Conservation (phyloP, 2,113 vertebrate genomes). For the Sorex araneus region DNA sequence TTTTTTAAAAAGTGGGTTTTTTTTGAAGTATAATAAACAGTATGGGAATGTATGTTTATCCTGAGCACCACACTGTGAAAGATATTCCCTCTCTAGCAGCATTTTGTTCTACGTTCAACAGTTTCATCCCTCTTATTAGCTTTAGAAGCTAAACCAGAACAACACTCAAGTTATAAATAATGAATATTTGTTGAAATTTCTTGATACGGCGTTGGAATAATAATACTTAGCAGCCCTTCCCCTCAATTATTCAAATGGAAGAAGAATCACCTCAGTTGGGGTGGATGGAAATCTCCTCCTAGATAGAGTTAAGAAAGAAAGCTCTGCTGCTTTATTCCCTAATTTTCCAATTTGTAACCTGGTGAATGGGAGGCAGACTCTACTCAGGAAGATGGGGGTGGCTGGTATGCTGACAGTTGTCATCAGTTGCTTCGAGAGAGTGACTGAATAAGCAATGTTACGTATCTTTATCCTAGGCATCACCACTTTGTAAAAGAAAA, state of each 20-base stretch:
- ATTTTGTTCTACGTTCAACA: conserved; percentile 59
- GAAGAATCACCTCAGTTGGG: not conserved
- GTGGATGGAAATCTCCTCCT: not conserved
- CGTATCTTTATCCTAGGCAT: not conserved
- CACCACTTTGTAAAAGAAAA: conserved; percentile 77
- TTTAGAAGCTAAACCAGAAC: conserved; percentile 42
- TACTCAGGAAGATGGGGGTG: not conserved
- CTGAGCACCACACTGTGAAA: conserved; percentile 83
- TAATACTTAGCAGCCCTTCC: not conserved
- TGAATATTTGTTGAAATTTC: conserved; percentile 27
- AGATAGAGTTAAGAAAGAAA: not conserved
- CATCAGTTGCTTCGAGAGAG: conserved; percentile 49
- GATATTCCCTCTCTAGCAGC: conserved; percentile 49
- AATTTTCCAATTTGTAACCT: not conserved
- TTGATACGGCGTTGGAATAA: not conserved
- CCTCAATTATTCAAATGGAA: conserved; percentile 20
- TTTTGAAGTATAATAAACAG: conserved; percentile 91
- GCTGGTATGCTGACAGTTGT: conserved; percentile 44
- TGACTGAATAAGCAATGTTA: not conserved
- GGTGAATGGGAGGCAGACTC: not conserved
- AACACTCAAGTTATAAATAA: conserved; percentile 18
- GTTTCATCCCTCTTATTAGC: conserved; percentile 54
- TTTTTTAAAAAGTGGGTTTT: conserved; percentile 44
- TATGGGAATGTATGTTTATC: conserved; percentile 88
- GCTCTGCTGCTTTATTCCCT: conserved; percentile 22